Base-by-base conservation (phyloP, 1,140 invertebrate species). In the Solenopsis fugax region DNA sequence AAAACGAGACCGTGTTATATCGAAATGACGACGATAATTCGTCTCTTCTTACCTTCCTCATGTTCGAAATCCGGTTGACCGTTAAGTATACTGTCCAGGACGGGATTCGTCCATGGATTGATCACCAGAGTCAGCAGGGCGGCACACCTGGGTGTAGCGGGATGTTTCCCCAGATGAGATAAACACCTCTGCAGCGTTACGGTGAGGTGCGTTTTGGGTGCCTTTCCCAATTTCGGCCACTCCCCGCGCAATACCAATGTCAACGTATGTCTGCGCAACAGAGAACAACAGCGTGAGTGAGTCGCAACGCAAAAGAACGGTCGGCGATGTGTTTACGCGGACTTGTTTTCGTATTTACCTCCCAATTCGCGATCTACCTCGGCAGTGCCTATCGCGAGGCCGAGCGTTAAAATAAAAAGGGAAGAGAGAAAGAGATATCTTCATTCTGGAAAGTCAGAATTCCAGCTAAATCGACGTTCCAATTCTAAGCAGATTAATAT, bases 191-290 rank as follows among this genome's bases (percentile, higher is more conserved):
- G 94, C 80, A 96, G 91, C 21, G 95, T 96, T 48, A 96, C 95
- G 89, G 92, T 94, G 90, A 96, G 93, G 92, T 96, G 95, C 85
- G 96, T 96, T 91, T 95, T 96, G 62, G 94, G 94, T 88, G 94
- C 92, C 29, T 29, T 29, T 29, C 29, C 29, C 86, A 96, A 93
- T 88, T 95, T 95, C 45, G 95, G 95, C 96, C 96, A 96, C 91
- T 96, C 96, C 90, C 96, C 96, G 88, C 95, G 95, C 92, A 96
- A 93, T 93, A 96, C 94, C 91, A 96, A 85, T 91, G 94, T 93
- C 92, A 96, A 93, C 12, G 96, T 96, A 89, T 96, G 95, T 91
- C 96, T 96, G 90, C 9, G 18, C 18, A 91, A 89, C 24, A 18
- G 4, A 82, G 4, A 9, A 37, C 29, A 52, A 29, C 45, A 80